A percentile compares a stretch with the other conserved stretches of the same genome.
These are phyloP conservation scores for Panzeria rudis DNA, from an alignment of 2,888 invertebrate species.

Conservation along the genomic window DNA sequence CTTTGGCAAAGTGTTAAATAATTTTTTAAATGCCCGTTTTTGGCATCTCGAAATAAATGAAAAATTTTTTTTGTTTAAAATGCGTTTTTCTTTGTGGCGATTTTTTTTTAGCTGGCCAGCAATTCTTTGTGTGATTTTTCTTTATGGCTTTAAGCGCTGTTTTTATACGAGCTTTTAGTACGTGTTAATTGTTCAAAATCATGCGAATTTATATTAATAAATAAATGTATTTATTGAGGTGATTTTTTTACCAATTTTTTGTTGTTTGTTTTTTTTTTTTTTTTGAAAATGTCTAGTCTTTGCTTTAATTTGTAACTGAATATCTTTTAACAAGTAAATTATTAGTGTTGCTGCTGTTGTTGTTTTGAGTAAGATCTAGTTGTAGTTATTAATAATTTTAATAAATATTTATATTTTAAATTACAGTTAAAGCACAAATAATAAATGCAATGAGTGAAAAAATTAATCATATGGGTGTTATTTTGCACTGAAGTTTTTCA, in stretches of 20 bases:
- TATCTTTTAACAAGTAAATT: no score
- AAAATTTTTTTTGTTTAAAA: constrained; percentile 57
- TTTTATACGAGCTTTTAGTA: constrained; percentile 66
- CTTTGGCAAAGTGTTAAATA: constrained; percentile 14
- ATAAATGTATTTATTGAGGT: background rate
- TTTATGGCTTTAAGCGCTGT: constrained; percentile 43
- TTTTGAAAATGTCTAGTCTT: no score
- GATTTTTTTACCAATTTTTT: no score
- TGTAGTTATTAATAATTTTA: constrained; percentile 68
- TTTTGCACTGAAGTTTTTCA: background rate
- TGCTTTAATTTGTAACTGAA: background rate
- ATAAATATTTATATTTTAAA: constrained; percentile 73
- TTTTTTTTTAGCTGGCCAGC: background rate
- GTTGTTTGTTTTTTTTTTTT: no score
- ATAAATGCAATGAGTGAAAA: constrained; percentile 19
- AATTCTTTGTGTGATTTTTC: background rate
- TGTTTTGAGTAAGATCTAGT: constrained; percentile 13
- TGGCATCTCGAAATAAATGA: constrained; percentile 20
- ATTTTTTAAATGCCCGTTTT: no score
- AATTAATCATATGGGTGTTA: constrained; percentile 9
- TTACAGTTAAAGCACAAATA: constrained; percentile 68
- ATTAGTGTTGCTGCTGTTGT: background rate
- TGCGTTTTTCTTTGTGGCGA: constrained; percentile 31
- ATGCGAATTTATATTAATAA: constrained; percentile 72
- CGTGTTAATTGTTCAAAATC: constrained; percentile 76